Percentiles rank a stretch among this genome's conserved stretches.
These are phyloP conservation scores for Cryptotermes secundus DNA, from an alignment of 1,140 invertebrate species.

Conservation along the genomic window DNA sequence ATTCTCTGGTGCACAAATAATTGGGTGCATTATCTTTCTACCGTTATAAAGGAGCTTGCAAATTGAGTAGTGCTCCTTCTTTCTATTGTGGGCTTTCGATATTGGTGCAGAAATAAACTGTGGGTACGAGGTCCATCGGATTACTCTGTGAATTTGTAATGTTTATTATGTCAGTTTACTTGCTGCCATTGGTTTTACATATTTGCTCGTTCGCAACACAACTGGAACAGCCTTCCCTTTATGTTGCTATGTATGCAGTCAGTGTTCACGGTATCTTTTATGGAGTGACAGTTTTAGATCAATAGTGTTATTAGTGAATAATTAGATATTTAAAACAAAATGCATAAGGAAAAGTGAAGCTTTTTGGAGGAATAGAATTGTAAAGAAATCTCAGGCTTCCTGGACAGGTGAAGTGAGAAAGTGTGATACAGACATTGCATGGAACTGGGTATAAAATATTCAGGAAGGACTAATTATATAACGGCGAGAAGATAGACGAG, in stretches of 20 bases:
- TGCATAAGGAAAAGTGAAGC: conserved; percentile 12
- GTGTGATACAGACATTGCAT: conserved; percentile 19
- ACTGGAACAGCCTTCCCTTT: not conserved
- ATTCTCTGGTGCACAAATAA: conserved; percentile 28
- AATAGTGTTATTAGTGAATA: not conserved
- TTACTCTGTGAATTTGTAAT: not conserved
- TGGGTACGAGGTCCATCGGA: not conserved
- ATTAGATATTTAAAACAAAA: not conserved
- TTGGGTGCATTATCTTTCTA: not conserved
- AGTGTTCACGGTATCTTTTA: conserved; percentile 23
- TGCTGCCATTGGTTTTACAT: not conserved
- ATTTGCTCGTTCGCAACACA: not conserved
- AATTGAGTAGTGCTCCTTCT: not conserved
- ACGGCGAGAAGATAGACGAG: no score
- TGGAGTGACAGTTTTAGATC: conserved; percentile 23
- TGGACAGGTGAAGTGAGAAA: conserved; percentile 23
- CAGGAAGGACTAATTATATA: not conserved
- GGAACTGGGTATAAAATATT: not conserved
- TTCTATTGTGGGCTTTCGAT: conserved; percentile 1
- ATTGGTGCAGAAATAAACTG: conserved; percentile 11
- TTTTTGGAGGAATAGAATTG: not conserved
- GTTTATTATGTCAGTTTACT: not conserved
- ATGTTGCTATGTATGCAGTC: conserved; percentile 9
- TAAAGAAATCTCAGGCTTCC: not conserved
- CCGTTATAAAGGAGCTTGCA: conserved; percentile 18